A percentile compares a stretch with the other conserved stretches of the same genome.
Evolutionary conservation across 2,888 invertebrate genomes (phyloP).

Genomic region (Leucophenga montana): DNA sequence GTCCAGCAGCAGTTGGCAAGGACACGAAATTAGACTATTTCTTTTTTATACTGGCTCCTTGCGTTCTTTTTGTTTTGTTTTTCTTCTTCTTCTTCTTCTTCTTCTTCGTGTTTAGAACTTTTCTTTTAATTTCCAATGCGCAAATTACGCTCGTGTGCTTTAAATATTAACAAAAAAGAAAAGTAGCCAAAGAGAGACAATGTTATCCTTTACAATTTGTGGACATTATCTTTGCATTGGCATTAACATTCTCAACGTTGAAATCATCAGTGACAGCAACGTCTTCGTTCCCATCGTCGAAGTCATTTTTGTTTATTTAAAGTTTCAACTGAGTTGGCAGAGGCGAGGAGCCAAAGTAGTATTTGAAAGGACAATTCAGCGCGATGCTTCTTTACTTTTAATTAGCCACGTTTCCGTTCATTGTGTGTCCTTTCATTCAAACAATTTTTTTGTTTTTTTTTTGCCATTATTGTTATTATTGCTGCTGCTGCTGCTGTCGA

Average conservation of each 20-base stretch:
- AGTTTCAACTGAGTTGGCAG: constrained; percentile 28
- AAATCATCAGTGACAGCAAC: constrained; percentile 45
- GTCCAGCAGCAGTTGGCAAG: constrained; percentile 17
- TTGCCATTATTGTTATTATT: constrained; percentile 29
- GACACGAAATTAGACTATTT: constrained; percentile 23
- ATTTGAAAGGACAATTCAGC: no score
- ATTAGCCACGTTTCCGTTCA: constrained; percentile 60
- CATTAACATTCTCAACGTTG: constrained; percentile 35
- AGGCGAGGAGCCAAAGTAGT: no score
- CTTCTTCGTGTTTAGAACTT: constrained; percentile 48
- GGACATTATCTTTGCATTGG: constrained; percentile 50
- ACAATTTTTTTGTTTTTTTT: not conserved
- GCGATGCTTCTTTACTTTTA: constrained; percentile 60
- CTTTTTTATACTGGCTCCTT: no score
- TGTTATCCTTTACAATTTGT: constrained; percentile 52
- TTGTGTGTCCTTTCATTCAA: not conserved
- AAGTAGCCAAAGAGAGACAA: constrained; percentile 15
- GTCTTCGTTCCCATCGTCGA: constrained; percentile 38
- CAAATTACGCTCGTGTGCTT: constrained; percentile 59
- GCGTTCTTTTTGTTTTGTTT: not conserved
- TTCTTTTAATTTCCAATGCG: constrained; percentile 56
- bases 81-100: not conserved
- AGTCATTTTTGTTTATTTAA: constrained; percentile 50
- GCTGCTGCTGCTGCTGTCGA: constrained; percentile 35
- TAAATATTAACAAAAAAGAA: constrained; percentile 45